phyloP scores from a whole-genome alignment of 2,888 invertebrate species.

The Auanema sp. region DNA sequence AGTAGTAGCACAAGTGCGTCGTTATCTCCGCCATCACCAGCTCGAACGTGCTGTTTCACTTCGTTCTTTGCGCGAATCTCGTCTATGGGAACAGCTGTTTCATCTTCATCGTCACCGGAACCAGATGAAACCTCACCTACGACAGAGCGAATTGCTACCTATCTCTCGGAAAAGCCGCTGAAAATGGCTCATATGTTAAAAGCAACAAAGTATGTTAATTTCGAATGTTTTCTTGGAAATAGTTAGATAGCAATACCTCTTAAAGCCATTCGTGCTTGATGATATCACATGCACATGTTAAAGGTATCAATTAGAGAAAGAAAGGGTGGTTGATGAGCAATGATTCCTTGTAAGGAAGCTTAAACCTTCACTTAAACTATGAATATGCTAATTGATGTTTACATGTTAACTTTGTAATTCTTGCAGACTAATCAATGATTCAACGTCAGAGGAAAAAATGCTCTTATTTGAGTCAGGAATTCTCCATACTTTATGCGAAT shows the following conservation, averaged over 20 bases:
- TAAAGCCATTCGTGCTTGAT: conserved; percentile 14
- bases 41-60: too few species aligned
- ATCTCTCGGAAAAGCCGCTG: conserved; percentile 45
- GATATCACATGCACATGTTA: conserved; percentile 11
- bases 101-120: conserved; percentile 17
- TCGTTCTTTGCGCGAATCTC: too few species aligned
- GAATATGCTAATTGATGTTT: neutral
- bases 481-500: conserved; percentile 46
- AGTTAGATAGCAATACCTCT: neutral
- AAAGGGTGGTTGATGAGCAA: conserved; percentile 4
- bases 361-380: neutral
- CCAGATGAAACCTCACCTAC: conserved; percentile 15
- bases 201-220: conserved; percentile 44
- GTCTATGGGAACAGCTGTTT: conserved; percentile 18
- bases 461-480: conserved; percentile 48
- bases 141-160: conserved; percentile 12
- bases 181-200: conserved; percentile 54
- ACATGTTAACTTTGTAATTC: neutral
- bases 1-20: too few species aligned
- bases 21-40: too few species aligned
- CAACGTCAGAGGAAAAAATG: conserved; percentile 44
- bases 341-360: neutral
- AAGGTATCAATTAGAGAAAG: neutral
- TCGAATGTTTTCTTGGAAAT: neutral
- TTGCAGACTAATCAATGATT: conserved; percentile 48